phyloP scores from a whole-genome alignment of 2,888 invertebrate genomes.

The Iselma pallidipennis region DNA sequence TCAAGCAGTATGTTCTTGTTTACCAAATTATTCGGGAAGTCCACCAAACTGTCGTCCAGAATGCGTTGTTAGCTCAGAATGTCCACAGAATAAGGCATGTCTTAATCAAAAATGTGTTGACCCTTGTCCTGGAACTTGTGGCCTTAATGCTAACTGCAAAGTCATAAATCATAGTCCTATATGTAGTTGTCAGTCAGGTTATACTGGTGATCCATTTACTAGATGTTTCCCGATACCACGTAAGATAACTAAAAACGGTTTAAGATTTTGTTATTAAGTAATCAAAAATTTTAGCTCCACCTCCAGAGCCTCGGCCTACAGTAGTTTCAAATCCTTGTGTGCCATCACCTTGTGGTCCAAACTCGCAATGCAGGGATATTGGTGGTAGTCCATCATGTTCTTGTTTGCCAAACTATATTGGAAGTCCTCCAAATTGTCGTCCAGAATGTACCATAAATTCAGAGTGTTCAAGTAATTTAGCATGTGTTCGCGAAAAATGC shows the following conservation, averaged over 20 bases:
- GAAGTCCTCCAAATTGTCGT: constrained; percentile 67
- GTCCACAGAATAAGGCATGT: constrained; percentile 68
- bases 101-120: constrained; percentile 74
- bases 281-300: constrained; percentile 37
- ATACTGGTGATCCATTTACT: constrained; percentile 76
- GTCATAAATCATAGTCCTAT: constrained; percentile 79
- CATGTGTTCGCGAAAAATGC: constrained; percentile 64
- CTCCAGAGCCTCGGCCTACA: constrained; percentile 40
- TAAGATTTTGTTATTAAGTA: neutral
- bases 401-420: constrained; percentile 63
- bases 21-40: constrained; percentile 67
- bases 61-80: constrained; percentile 74
- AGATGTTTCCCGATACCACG: constrained; percentile 65
- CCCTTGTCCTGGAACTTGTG: constrained; percentile 75
- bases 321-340: constrained; percentile 63
- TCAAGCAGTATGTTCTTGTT: constrained; percentile 71
- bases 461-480: constrained; percentile 63
- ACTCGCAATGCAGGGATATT: constrained; percentile 73
- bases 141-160: constrained; percentile 70
- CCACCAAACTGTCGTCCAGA: constrained; percentile 77
- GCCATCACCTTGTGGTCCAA: constrained; percentile 81
- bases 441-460: constrained; percentile 69
- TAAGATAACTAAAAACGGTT: constrained; percentile 35
- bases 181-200: constrained; percentile 61
- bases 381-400: constrained; percentile 63